phyloP scores from a whole-genome alignment of 2,888 invertebrate genomes.

The Pristionchus mayeri region DNA sequence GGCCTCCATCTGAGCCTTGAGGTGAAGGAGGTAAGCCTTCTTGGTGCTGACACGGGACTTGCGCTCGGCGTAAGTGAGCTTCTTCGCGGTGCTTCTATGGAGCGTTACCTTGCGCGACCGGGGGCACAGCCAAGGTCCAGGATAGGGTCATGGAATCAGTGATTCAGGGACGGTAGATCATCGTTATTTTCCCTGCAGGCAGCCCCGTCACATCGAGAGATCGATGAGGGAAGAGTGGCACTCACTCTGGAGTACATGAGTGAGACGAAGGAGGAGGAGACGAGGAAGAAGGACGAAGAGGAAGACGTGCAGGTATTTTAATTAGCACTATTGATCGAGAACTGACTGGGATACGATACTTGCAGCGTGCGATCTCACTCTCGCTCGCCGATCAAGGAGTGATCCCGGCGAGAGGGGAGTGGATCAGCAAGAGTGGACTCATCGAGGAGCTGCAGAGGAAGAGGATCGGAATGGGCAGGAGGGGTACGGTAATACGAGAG shows the following conservation, averaged over 20 bases:
- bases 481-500: slow-evolving; percentile 27
- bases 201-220: slow-evolving; percentile 79
- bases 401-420: background rate
- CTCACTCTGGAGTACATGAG: slow-evolving; percentile 53
- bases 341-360: background rate
- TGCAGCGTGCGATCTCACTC: slow-evolving; percentile 1
- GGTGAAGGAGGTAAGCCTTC: slow-evolving; percentile 87
- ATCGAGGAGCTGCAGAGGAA: slow-evolving; percentile 34
- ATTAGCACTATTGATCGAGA: background rate
- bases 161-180: background rate
- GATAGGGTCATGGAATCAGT: background rate
- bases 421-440: slow-evolving; percentile 45
- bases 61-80: slow-evolving; percentile 90
- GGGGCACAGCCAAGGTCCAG: too few species aligned
- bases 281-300: slow-evolving; percentile 36
- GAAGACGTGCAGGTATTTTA: slow-evolving; percentile 42
- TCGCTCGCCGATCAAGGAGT: slow-evolving; percentile 43
- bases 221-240: slow-evolving; percentile 87
- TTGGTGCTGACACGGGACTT: slow-evolving; percentile 93
- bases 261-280: background rate
- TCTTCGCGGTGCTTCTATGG: slow-evolving; percentile 90
- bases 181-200: background rate
- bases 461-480: background rate
- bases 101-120: too few species aligned
- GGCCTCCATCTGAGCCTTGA: slow-evolving; percentile 67